Percentiles rank a stretch among this genome's conserved stretches.
Conservation (phyloP, 1,140 invertebrate species). For the Bradysia coprophila region DNA sequence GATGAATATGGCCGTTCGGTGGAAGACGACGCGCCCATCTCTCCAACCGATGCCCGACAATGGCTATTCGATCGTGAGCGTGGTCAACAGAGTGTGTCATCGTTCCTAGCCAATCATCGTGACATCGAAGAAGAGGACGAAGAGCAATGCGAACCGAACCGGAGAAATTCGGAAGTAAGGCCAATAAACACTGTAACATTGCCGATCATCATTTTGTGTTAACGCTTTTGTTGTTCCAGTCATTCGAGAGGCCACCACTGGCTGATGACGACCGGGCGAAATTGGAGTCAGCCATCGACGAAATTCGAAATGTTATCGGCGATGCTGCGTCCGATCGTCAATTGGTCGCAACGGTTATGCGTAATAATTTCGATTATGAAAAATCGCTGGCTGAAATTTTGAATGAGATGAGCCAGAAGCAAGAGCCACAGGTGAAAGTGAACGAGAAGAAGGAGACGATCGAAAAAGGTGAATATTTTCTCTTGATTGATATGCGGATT, state of each 20-base stretch:
- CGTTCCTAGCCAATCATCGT: conserved; percentile 45
- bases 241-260: conserved; percentile 29
- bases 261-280: conserved; percentile 47
- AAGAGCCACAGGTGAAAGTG: conserved; percentile 2
- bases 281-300: conserved; percentile 67
- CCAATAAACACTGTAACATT: no score
- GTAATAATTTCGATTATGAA: conserved; percentile 49
- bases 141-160: conserved; percentile 25
- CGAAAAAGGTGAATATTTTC: conserved; percentile 17
- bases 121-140: conserved; percentile 58
- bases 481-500: no score
- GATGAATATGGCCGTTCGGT: conserved; percentile 85
- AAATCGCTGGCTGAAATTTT: conserved; percentile 53
- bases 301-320: conserved; percentile 61
- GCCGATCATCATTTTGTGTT: no score
- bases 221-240: no score
- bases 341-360: conserved; percentile 42
- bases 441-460: conserved; percentile 6
- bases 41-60: conserved; percentile 65
- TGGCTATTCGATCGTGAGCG: conserved; percentile 67
- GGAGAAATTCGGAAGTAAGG: no score
- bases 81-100: conserved; percentile 46
- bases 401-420: conserved; percentile 18
- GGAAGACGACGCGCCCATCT: conserved; percentile 78
- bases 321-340: conserved; percentile 49